phyloP scores from a whole-genome alignment of 2,797 vertebrate genomes.

The Cirrhinus molitorella region DNA sequence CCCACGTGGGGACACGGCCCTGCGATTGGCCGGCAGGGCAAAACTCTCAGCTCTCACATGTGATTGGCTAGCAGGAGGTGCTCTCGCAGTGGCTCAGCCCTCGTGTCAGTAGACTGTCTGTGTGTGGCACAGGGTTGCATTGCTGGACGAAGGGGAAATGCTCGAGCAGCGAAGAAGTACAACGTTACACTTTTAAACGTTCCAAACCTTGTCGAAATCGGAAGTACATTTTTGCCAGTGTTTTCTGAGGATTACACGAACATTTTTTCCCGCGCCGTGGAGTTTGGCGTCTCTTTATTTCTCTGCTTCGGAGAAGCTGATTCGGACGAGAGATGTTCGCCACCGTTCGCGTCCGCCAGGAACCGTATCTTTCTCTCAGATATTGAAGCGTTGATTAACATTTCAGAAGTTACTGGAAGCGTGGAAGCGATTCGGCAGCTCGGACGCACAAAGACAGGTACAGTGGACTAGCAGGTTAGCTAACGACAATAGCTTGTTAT shows the following conservation, averaged over 20 bases:
- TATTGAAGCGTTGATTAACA: slow-evolving; percentile 55
- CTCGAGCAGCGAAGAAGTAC: slow-evolving; percentile 74
- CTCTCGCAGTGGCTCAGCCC: slow-evolving; percentile 85
- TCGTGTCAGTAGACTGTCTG: slow-evolving; percentile 87
- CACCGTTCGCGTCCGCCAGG: slow-evolving; percentile 60
- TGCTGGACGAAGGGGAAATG: slow-evolving; percentile 53
- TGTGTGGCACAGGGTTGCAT: slow-evolving; percentile 82
- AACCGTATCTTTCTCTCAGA: slow-evolving; percentile 63
- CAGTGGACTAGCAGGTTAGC: slow-evolving; percentile 56
- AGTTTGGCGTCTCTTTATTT: slow-evolving; percentile 65
- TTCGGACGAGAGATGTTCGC: slow-evolving; percentile 69
- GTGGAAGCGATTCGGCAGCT: slow-evolving; percentile 34
- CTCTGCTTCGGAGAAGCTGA: slow-evolving; percentile 62
- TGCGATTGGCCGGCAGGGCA: slow-evolving; percentile 70
- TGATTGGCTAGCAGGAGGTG: slow-evolving; percentile 79
- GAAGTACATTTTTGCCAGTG: slow-evolving; percentile 50
- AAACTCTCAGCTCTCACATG: slow-evolving; percentile 68
- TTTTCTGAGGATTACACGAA: slow-evolving; percentile 69
- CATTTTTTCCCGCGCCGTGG: slow-evolving; percentile 65
- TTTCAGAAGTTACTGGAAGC: slow-evolving; percentile 48
- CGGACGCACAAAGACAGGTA: slow-evolving; percentile 59
- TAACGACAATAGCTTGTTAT: slow-evolving; percentile 58
- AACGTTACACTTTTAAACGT: slow-evolving; percentile 69
- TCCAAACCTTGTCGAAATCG: slow-evolving; percentile 55
- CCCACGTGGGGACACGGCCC: slow-evolving; percentile 85